These are phyloP conservation scores for Clamator glandarius DNA, from an alignment of 2,797 vertebrate genomes.

Conservation along the genomic window DNA sequence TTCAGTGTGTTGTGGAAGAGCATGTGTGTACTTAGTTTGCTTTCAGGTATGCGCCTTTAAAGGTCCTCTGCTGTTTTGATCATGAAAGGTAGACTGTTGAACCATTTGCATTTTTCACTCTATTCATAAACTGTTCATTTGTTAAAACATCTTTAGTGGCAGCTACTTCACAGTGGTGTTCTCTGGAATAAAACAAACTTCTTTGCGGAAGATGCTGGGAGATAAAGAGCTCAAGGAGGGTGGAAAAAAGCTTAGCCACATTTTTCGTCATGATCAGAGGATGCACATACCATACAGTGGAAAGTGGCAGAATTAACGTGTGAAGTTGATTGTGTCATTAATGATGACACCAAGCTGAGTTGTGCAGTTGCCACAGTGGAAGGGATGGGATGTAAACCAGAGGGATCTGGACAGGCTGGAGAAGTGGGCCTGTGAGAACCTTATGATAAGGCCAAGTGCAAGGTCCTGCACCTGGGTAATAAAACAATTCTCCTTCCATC, in stretches of 20 bases:
- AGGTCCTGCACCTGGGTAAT: too few relatives aligned
- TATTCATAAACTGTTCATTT: background rate
- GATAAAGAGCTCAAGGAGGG: background rate
- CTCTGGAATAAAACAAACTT: background rate
- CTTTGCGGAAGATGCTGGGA: background rate
- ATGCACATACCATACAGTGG: background rate
- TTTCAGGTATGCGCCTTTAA: background rate
- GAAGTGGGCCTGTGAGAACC: too few relatives aligned
- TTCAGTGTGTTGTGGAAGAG: background rate
- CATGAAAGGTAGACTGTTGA: background rate
- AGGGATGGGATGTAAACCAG: too few relatives aligned
- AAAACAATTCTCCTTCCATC: background rate
- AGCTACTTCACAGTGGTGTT: background rate
- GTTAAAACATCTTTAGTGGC: background rate
- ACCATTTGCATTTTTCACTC: background rate
- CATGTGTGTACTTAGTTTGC: background rate
- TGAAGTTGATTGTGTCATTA: background rate
- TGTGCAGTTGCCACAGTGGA: too few relatives aligned
- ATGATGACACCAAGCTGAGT: too few relatives aligned
- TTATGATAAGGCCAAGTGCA: too few relatives aligned
- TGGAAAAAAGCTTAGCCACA: accelerated
- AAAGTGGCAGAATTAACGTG: background rate
- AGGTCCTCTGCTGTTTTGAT: background rate
- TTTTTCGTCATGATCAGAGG: background rate
- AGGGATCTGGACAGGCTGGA: too few relatives aligned